Percentiles rank a stretch among this genome's conserved stretches.
Evolutionary conservation across 2,797 vertebrate genomes (phyloP).

Genomic region (Gorsachius magnificus): DNA sequence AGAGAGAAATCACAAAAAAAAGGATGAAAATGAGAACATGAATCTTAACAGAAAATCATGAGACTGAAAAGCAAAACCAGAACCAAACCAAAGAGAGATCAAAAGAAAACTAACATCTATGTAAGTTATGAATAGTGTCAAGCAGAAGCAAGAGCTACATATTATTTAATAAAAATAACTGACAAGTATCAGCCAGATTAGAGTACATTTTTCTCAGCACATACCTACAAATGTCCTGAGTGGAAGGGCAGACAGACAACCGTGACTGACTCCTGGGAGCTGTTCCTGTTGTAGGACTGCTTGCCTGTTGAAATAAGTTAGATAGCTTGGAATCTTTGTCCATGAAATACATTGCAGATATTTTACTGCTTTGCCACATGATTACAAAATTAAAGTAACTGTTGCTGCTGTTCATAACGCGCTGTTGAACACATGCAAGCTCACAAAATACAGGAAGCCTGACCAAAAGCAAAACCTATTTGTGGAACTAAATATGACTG

Average conservation of each 20-base stretch:
- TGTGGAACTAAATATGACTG: constrained; percentile 76
- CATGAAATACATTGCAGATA: constrained; percentile 80
- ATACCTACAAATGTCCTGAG: constrained; percentile 96
- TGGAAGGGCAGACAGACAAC: constrained; percentile 86
- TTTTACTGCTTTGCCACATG: constrained; percentile 79
- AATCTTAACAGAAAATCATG: constrained; percentile 41
- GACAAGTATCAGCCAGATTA: background rate
- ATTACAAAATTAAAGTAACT: constrained; percentile 73
- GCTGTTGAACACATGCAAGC: background rate
- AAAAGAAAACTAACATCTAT: constrained; percentile 17
- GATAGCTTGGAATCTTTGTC: constrained; percentile 78
- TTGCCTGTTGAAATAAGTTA: constrained; percentile 88
- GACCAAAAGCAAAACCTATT: constrained; percentile 78
- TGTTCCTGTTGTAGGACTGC: constrained; percentile 86
- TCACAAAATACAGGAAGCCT: constrained; percentile 69
- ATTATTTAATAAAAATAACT: background rate
- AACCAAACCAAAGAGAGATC: constrained; percentile 12
- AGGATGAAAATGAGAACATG: constrained; percentile 69
- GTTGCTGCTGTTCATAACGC: constrained; percentile 65
- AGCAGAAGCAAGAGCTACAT: constrained; percentile 52
- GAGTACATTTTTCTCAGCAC: constrained; percentile 28
- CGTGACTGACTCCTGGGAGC: constrained; percentile 83
- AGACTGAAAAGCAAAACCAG: constrained; percentile 40
- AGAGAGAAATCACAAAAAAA: constrained; percentile 35
- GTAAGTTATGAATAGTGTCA: constrained; percentile 10